Evolutionary conservation across 2,888 invertebrate genomes (phyloP), one percentile per base, ranked within the genome.

Genomic region (Sarcophaga rosellei): DNA sequence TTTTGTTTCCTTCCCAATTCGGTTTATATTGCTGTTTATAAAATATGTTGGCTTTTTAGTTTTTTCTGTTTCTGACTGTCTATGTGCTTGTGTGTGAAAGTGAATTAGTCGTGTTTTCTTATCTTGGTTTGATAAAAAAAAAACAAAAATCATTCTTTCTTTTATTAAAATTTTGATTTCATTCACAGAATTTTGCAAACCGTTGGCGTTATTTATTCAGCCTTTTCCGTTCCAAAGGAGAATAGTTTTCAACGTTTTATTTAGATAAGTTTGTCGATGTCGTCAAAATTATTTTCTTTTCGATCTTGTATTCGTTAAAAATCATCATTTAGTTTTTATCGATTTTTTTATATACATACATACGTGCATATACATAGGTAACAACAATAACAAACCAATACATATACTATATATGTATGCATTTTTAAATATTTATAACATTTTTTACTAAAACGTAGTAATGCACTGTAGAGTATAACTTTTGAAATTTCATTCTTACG

Each of bases 201-300:
- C 92, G 92, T 89, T 92, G 92, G 92, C 92, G 92, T 90, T 92
- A 92, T 90, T 88, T 92, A 88, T 91, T 92, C 90, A 91, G 91
- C 89, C 88, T 89, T 85, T 88, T 91, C 76, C 88, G 88, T 83
- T 88, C 89, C 81, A 89, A 89, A 85, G 82, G 72, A 62, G 59
- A 84, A 80, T 88, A 86, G 83, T 80, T 76, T 77, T 65, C 61
- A 73, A 23, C 44, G 25, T 68, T 85, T 86, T 82, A 85, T 85
- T 86, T 82, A 86, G 87, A 81, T 72, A 75, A 84, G 69, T 87
- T 79, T 78, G 66, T 44, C 15, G 47, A 47, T 72, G 17, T 4
- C 1, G 1, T 53, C 53, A 53, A 53, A 35, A 2, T 35, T 8
- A 1, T 35, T 35, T 35, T 35, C 35, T 35, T 35, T 35, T 35